These are phyloP conservation scores for Clamator glandarius DNA, from an alignment of 2,797 vertebrate genomes.

Conservation along the genomic window DNA sequence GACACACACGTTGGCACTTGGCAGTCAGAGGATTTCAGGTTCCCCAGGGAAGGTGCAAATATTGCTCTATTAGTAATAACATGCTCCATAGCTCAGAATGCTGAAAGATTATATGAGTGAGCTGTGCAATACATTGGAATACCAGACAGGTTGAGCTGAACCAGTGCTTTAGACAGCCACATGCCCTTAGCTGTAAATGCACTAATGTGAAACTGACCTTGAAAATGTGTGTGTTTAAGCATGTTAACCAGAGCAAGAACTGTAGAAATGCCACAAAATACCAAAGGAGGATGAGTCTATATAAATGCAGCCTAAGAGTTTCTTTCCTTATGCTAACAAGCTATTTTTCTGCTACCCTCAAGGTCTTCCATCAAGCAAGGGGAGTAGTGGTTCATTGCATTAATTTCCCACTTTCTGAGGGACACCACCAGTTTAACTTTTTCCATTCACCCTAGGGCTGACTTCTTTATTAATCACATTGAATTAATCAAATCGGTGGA, in stretches of 20 bases:
- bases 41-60: neutral
- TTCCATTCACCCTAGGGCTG: neutral
- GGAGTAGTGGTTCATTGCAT: neutral
- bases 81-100: neutral
- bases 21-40: neutral
- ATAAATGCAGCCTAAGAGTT: neutral
- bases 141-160: rapidly evolving
- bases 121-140: neutral
- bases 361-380: neutral
- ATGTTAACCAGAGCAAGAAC: neutral
- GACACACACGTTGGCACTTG: neutral
- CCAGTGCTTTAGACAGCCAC: rapidly evolving
- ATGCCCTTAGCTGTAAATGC: neutral
- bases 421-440: neutral
- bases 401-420: neutral
- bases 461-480: neutral
- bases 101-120: neutral
- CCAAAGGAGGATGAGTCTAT: neutral
- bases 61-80: neutral
- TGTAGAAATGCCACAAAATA: conserved; percentile 27
- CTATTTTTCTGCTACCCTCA: rapidly evolving
- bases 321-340: neutral
- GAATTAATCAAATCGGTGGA: neutral
- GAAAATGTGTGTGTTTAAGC: conserved; percentile 14
- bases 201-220: conserved; percentile 8